Conservation (phyloP, 1,140 invertebrate species). For the Phthorimaea operculella region DNA sequence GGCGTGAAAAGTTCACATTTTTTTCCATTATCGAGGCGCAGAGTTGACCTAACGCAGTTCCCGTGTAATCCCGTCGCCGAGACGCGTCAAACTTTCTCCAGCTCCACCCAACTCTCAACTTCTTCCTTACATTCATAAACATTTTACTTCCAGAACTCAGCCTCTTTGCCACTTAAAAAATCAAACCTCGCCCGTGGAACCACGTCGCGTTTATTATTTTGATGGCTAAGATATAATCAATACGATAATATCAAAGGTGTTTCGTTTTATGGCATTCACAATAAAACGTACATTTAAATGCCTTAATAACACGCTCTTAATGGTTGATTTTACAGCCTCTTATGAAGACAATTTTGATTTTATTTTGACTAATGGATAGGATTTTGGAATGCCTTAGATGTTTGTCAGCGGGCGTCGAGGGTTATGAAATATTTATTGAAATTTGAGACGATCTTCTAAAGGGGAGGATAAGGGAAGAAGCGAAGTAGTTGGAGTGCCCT, state of each 20-base stretch:
- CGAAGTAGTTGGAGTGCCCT: slow-evolving; percentile 11
- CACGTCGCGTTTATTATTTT: slow-evolving; percentile 8
- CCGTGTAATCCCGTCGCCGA: slow-evolving; percentile 49
- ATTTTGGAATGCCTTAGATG: background rate
- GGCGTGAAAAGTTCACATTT: slow-evolving; percentile 36
- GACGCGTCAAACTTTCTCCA: slow-evolving; percentile 47
- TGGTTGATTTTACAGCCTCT: slow-evolving; percentile 2
- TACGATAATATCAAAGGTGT: slow-evolving; percentile 1
- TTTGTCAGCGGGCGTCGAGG: background rate
- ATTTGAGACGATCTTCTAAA: slow-evolving; percentile 5
- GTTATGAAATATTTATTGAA: slow-evolving; percentile 28
- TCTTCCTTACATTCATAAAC: slow-evolving; percentile 62
- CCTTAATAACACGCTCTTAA: slow-evolving; percentile 6
- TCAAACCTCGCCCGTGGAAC: background rate
- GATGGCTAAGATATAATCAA: slow-evolving; percentile 1
- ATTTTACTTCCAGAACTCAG: slow-evolving; percentile 46
- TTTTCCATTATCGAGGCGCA: slow-evolving; percentile 37
- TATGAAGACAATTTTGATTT: slow-evolving; percentile 4
- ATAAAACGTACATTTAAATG: slow-evolving; percentile 12
- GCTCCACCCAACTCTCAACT: slow-evolving; percentile 35
- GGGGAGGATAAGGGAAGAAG: slow-evolving; percentile 14
- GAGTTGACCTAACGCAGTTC: slow-evolving; percentile 53
- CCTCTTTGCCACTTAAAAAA: slow-evolving; percentile 25
- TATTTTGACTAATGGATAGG: slow-evolving; percentile 3
- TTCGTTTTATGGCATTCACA: background rate